Conservation (phyloP, 1,140 invertebrate species). For the Arctopsyche grandis region DNA sequence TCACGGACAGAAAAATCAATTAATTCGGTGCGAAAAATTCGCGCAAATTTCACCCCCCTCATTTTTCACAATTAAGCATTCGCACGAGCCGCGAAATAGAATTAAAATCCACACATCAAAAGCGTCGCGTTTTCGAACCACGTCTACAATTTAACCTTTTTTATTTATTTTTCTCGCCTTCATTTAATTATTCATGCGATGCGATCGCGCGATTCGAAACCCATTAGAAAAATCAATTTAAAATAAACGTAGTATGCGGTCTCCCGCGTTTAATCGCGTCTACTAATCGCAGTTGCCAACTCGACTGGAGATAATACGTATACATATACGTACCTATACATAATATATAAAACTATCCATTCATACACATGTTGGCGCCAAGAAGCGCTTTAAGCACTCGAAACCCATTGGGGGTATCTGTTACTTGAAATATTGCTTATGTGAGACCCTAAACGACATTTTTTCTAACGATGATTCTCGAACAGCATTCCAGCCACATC, state of each 20-base stretch:
- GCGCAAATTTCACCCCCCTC: conserved; percentile 11
- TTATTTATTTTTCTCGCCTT: neutral
- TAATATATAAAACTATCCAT: too few relatives aligned
- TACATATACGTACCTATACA: too few relatives aligned
- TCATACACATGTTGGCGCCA: neutral
- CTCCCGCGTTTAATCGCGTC: neutral
- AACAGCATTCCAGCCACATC: neutral
- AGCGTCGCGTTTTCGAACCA: neutral
- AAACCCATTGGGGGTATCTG: conserved; percentile 18
- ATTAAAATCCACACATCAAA: conserved; percentile 7
- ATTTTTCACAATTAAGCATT: conserved; percentile 2
- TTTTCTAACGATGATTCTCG: conserved; percentile 12
- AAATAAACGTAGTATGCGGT: neutral
- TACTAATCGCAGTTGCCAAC: neutral
- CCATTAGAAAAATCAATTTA: neutral
- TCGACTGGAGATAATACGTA: neutral
- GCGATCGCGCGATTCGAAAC: neutral
- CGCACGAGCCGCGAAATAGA: neutral
- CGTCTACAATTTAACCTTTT: neutral
- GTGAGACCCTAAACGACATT: conserved; percentile 12
- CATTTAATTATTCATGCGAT: conserved; percentile 3
- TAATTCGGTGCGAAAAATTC: neutral
- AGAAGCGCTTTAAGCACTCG: neutral
- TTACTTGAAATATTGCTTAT: conserved; percentile 21
- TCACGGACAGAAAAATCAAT: neutral